Conservation (phyloP, 2,797 vertebrate genomes). For the Neostethus bicornis region DNA sequence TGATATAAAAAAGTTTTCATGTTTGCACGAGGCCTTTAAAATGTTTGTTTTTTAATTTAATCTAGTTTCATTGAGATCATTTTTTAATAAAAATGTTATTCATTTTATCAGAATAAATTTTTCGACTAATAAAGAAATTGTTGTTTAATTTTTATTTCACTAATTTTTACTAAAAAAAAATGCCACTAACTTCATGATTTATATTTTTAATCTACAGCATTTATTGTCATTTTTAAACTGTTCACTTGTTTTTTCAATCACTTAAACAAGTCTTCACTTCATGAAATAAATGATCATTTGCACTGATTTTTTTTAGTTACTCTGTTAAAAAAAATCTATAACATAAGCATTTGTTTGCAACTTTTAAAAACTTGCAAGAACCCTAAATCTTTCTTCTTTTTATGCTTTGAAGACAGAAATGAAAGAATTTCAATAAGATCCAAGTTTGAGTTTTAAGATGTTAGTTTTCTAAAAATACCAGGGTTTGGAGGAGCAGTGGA, state of each 20-base stretch:
- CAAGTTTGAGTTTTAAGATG: slow-evolving; percentile 5
- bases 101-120: slow-evolving; percentile 8
- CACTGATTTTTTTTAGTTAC: too few species aligned
- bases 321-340: neutral
- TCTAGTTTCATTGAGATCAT: slow-evolving; percentile 38
- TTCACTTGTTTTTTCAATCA: neutral
- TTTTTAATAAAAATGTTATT: slow-evolving; percentile 33
- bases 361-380: neutral
- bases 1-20: slow-evolving; percentile 23
- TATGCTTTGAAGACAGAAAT: neutral
- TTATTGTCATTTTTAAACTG: too few species aligned
- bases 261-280: too few species aligned
- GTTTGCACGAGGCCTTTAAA: slow-evolving; percentile 16
- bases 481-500: slow-evolving; percentile 34
- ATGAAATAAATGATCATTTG: too few species aligned
- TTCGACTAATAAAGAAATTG: too few species aligned
- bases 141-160: too few species aligned
- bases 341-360: neutral
- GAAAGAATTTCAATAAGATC: slow-evolving; percentile 23
- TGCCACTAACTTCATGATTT: too few species aligned
- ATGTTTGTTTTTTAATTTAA: slow-evolving; percentile 18
- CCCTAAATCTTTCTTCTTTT: neutral
- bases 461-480: slow-evolving; percentile 33
- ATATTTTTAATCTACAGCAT: too few species aligned
- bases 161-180: too few species aligned